Base-by-base conservation (phyloP, 1,140 invertebrate species). In the Acromyrmex charruanus region DNA sequence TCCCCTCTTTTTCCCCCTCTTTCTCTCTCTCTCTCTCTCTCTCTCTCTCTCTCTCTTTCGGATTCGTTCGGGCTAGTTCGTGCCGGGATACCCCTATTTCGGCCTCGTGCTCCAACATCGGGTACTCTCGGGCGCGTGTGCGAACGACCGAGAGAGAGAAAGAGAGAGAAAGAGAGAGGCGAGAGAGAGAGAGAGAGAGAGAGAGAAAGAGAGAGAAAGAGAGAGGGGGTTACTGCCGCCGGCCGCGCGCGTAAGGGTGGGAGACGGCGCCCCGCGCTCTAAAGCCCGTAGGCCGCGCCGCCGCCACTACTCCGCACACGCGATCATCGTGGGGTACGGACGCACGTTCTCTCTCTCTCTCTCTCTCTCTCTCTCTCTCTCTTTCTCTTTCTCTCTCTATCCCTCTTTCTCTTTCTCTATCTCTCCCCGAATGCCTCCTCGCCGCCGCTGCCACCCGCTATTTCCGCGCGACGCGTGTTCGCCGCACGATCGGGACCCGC, bases 401-500 rank as follows among this genome's bases (percentile, higher is more conserved):
- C 39, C 18, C 55, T 44, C 10, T 63, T 2, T 31, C 21, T 66
- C 75, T 77, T 9, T 31, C 2, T 16, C 28, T 5, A 4, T 66
- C 44, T 31, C 59, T 63, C 10, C 21, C 31, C 59, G 77, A 89
- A 89, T 87, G 88, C 65, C 77, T 84, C 39, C 80, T 89, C 44
- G 69, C 84, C 74, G 75, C 59, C 21, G 65, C 75, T 71, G 77
- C 69, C 84, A 49, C 80, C 85, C 58, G 77, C 53, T 87, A 86
- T 87, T 84, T 87, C 58, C 88, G 69, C 85, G 88, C 88, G 89
- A 89, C 85, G 88, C 88, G 88, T 89, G 88, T 85, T 85, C 84
- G 69, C 86, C 89, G 88, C 88, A 85, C 77, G 88, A 89, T 89
- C 89, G 77, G 79, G 84, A 89, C 88, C 39, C 39, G 88, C 88